Base-by-base conservation (phyloP, 1,140 invertebrate genomes). In the Campodea augens region DNA sequence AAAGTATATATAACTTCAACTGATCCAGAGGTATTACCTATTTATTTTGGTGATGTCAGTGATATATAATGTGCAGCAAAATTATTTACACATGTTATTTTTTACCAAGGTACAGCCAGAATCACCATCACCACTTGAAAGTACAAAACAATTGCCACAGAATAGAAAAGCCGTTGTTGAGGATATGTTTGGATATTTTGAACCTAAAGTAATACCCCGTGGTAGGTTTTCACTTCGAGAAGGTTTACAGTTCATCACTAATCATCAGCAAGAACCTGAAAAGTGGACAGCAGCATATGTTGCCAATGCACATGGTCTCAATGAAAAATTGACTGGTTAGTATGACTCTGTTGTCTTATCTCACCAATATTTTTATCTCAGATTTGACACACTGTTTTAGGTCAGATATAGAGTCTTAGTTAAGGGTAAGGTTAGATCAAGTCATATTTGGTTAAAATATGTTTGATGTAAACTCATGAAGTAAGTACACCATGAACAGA, bases 1-100 rank as follows among this genome's bases (percentile, higher is more conserved):
- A 57, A 72, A 55, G 71, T 81, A 61, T 81, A 70, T 70, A 72
- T 81, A 56, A 70, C 66, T 19, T 80, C 78, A 1, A 43, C 64
- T 48, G 66, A 69, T 59, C 44, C 52, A 36, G 3, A 54, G 29
- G 63, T 66, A 60, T 57, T 51, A 48, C 3, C 13, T 15, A 22
- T 27, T 23, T n/a, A 42, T 32, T 15, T 38, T 15, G 10, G 7
- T 22, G 5, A 2, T 38, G 22, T 43, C n/a, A n/a, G n/a, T n/a
- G n/a, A n/a, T n/a, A n/a, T n/a, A n/a, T n/a, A n/a, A n/a, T n/a
- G n/a, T n/a, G n/a, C n/a, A n/a, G n/a, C n/a, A n/a, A n/a, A n/a
- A n/a, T n/a, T n/a, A 42, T 25, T 48, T 47, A 47, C 13, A 40
- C 25, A 21, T 39, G 18, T n/a, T 21, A 36, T 20, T 38, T 18